Evolutionary conservation across 2,113 vertebrate species (phyloP).

Genomic region (Labeo rohita): DNA sequence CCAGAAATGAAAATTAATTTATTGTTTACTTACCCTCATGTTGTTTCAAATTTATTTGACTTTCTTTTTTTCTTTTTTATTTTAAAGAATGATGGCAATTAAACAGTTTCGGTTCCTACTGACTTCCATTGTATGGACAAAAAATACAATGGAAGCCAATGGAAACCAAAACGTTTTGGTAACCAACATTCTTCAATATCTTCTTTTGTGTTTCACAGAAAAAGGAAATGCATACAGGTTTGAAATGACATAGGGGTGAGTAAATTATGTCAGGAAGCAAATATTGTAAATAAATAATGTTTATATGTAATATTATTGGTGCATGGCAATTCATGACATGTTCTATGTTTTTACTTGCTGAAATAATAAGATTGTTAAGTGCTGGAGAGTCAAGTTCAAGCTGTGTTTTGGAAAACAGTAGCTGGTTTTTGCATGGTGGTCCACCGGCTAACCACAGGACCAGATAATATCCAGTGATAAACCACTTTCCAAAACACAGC

Average conservation of each 20-base stretch:
- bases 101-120: background rate
- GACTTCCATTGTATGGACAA: background rate
- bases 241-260: background rate
- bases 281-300: background rate
- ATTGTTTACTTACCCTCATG: background rate
- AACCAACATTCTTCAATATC: background rate
- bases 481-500: background rate
- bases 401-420: background rate
- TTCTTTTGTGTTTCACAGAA: background rate
- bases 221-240: background rate
- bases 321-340: background rate
- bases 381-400: background rate
- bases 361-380: background rate
- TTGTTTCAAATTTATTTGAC: background rate
- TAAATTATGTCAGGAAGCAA: background rate
- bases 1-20: background rate
- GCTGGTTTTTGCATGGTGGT: background rate
- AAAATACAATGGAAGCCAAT: background rate
- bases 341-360: background rate
- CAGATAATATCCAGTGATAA: background rate
- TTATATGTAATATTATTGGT: background rate
- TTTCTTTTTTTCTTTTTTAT: background rate
- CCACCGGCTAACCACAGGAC: background rate
- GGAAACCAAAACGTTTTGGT: background rate
- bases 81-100: background rate